Evolutionary conservation across 2,113 vertebrate genomes (phyloP).

Genomic region (Tonatia bakeri): DNA sequence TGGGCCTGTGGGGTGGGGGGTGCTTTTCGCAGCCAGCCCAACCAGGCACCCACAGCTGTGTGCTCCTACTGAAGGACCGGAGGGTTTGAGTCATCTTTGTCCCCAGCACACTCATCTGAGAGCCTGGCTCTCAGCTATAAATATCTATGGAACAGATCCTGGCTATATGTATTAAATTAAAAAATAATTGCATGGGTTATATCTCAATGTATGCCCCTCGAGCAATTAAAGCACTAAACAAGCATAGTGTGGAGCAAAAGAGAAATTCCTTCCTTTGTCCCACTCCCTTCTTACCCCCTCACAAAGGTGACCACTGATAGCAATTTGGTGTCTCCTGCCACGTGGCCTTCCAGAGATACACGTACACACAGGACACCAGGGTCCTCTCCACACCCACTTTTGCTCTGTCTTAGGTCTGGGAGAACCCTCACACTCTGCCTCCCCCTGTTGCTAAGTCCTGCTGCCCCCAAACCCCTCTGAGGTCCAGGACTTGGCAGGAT

Average conservation of each 20-base stretch:
- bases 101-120: background rate
- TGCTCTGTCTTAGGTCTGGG: background rate
- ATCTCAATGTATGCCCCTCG: background rate
- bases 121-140: background rate
- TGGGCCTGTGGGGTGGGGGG: background rate
- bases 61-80: background rate
- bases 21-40: background rate
- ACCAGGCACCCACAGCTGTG: fast-evolving
- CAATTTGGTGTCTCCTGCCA: background rate
- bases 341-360: background rate
- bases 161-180: background rate
- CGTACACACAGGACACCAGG: background rate
- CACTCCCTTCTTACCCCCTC: background rate
- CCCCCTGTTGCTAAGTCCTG: background rate
- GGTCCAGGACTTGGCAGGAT: background rate
- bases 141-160: background rate
- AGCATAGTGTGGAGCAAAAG: background rate
- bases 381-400: background rate
- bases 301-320: background rate
- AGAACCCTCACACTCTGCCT: background rate
- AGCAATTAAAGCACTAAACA: background rate
- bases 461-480: background rate
- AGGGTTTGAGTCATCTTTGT: background rate
- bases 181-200: background rate
- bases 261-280: background rate